phyloP scores from a whole-genome alignment of 2,888 invertebrate species.

The Orchestes rusci region DNA sequence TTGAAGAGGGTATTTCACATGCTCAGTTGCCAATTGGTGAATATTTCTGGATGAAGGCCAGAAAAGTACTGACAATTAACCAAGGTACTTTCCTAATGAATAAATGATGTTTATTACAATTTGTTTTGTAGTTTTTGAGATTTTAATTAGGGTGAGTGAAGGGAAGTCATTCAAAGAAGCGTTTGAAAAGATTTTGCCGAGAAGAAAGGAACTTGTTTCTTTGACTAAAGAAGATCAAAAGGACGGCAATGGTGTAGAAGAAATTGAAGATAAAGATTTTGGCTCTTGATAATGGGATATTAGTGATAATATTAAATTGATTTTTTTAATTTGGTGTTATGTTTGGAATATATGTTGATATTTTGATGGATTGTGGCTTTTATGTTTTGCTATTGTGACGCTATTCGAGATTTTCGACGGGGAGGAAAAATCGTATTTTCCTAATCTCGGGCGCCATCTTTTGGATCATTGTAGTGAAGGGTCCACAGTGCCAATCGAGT shows the following conservation, averaged over 20 bases:
- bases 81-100: slow-evolving; percentile 84
- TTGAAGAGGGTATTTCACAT: slow-evolving; percentile 69
- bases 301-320: too few species aligned
- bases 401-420: too few species aligned
- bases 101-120: not conserved
- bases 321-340: too few species aligned
- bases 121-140: slow-evolving; percentile 69
- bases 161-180: slow-evolving; percentile 74
- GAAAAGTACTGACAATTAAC: slow-evolving; percentile 91
- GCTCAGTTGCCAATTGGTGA: slow-evolving; percentile 83
- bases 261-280: not conserved
- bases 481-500: too few species aligned
- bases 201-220: slow-evolving; percentile 35
- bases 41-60: slow-evolving; percentile 83
- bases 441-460: too few species aligned
- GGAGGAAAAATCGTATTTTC: too few species aligned
- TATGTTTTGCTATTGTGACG: too few species aligned
- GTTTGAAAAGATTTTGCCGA: slow-evolving; percentile 68
- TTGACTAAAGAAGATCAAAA: slow-evolving; percentile 4
- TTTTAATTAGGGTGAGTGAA: slow-evolving; percentile 67
- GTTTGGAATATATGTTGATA: too few species aligned
- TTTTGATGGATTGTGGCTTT: too few species aligned
- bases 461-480: too few species aligned
- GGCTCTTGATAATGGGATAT: too few species aligned
- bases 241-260: too few species aligned